Evolutionary conservation across 1,140 invertebrate species (phyloP).

Genomic region (Pararge aegeria): DNA sequence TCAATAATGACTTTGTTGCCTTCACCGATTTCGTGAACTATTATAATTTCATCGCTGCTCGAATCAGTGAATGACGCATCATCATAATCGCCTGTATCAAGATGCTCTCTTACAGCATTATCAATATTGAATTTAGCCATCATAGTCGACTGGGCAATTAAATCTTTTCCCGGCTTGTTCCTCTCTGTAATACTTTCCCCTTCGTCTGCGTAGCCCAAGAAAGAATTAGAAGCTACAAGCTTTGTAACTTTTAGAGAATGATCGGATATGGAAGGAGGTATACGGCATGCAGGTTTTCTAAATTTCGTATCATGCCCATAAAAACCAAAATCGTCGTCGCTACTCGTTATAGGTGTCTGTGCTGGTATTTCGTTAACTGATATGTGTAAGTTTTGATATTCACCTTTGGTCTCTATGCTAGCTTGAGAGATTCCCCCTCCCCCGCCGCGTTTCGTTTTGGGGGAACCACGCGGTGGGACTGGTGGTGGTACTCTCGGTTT

Average conservation of each 20-base stretch:
- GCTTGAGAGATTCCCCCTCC: constrained; percentile 64
- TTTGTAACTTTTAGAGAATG: constrained; percentile 54
- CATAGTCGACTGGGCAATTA: constrained; percentile 65
- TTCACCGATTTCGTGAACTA: constrained; percentile 44
- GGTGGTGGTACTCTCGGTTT: constrained; percentile 88
- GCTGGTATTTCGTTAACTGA: constrained; percentile 59
- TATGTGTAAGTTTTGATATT: constrained; percentile 62
- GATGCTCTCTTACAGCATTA: constrained; percentile 60
- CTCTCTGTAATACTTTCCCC: constrained; percentile 53
- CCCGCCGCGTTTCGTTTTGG: constrained; percentile 80
- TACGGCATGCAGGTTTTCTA: constrained; percentile 62
- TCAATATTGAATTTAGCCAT: constrained; percentile 74
- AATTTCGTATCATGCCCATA: constrained; percentile 70
- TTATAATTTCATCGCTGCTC: constrained; percentile 61
- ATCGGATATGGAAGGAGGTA: constrained; percentile 59
- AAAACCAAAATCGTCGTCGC: constrained; percentile 67
- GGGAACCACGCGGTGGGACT: constrained; percentile 90
- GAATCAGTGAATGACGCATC: constrained; percentile 67
- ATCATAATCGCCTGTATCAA: constrained; percentile 66
- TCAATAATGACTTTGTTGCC: constrained; percentile 29
- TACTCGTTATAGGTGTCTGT: constrained; percentile 63
- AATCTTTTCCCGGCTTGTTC: constrained; percentile 49
- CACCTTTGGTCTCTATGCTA: constrained; percentile 74
- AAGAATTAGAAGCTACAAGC: constrained; percentile 60
- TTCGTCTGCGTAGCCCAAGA: constrained; percentile 61